Conservation (phyloP, 2,797 vertebrate genomes). For the Halcyon smyrnensis region DNA sequence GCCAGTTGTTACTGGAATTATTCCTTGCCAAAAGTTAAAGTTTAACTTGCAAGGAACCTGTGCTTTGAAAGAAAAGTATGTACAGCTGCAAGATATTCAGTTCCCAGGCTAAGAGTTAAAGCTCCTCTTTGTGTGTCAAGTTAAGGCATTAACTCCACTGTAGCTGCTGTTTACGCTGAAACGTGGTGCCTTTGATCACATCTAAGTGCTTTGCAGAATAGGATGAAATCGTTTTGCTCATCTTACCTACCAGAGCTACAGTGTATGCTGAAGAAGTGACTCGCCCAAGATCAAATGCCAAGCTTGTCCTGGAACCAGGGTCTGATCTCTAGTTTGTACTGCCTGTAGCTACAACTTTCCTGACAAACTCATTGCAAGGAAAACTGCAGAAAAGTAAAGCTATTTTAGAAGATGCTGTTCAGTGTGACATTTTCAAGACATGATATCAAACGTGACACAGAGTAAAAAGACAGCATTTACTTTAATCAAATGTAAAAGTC, state of each 20-base stretch:
- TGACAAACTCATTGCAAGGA: background rate
- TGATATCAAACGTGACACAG: background rate
- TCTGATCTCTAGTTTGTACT: background rate
- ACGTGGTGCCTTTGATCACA: background rate
- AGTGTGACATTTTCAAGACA: background rate
- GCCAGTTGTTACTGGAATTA: constrained; percentile 10
- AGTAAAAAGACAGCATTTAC: background rate
- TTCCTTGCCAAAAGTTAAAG: constrained; percentile 29
- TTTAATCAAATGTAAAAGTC: background rate
- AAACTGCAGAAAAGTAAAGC: background rate
- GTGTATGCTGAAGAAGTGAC: background rate
- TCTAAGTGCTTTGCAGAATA: background rate
- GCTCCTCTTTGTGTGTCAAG: constrained; percentile 19
- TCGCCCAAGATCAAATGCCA: background rate
- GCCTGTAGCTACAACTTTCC: background rate
- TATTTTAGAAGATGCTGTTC: background rate
- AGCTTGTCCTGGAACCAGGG: background rate
- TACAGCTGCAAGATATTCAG: background rate
- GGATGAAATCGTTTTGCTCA: background rate
- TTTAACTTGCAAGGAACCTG: constrained; percentile 49
- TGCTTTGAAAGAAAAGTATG: constrained; percentile 26
- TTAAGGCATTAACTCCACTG: background rate
- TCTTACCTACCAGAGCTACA: background rate
- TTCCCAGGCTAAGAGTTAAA: constrained; percentile 9
- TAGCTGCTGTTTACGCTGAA: constrained; percentile 1